Evolutionary conservation across 2,888 invertebrate genomes (phyloP).

Genomic region (Cosmorhoe ocellata): DNA sequence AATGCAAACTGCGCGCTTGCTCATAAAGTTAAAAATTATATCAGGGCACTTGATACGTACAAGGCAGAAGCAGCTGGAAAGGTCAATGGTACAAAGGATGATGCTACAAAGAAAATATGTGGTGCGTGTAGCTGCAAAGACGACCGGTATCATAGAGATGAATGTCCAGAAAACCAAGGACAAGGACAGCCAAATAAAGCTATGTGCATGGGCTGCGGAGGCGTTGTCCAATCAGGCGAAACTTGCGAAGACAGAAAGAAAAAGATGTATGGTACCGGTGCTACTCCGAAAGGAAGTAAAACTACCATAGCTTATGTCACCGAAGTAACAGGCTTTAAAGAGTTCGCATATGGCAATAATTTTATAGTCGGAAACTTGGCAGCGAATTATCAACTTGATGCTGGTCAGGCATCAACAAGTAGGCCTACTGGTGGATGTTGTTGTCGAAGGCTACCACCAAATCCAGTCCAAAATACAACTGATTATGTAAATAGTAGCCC

Average conservation of each 20-base stretch:
- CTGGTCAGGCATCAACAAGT: slow-evolving; percentile 21
- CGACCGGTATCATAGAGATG: slow-evolving; percentile 66
- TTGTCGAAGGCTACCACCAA: slow-evolving; percentile 32
- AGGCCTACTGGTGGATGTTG: slow-evolving; percentile 35
- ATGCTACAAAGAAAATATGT: slow-evolving; percentile 56
- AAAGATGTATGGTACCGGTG: slow-evolving; percentile 51
- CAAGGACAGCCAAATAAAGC: slow-evolving; percentile 15
- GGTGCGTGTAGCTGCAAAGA: slow-evolving; percentile 70
- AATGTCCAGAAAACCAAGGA: slow-evolving; percentile 50
- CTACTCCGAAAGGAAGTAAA: slow-evolving; percentile 52
- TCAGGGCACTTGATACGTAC: slow-evolving; percentile 65
- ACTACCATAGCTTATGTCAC: slow-evolving; percentile 53
- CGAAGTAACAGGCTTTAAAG: slow-evolving; percentile 47
- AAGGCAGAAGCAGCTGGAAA: slow-evolving; percentile 52
- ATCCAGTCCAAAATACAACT: slow-evolving; percentile 23
- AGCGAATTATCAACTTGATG: slow-evolving; percentile 24
- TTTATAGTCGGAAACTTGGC: slow-evolving; percentile 47
- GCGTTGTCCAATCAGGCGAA: slow-evolving; percentile 48
- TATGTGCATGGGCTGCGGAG: slow-evolving; percentile 59
- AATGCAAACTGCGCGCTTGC: slow-evolving; percentile 69
- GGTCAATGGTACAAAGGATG: slow-evolving; percentile 42
- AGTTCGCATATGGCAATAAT: slow-evolving; percentile 49
- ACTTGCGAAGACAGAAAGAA: slow-evolving; percentile 61
- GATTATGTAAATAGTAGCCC: slow-evolving; percentile 29
- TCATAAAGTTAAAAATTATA: slow-evolving; percentile 68